Evolutionary conservation across 1,140 invertebrate genomes (phyloP).

Genomic region (Drosophila lini): DNA sequence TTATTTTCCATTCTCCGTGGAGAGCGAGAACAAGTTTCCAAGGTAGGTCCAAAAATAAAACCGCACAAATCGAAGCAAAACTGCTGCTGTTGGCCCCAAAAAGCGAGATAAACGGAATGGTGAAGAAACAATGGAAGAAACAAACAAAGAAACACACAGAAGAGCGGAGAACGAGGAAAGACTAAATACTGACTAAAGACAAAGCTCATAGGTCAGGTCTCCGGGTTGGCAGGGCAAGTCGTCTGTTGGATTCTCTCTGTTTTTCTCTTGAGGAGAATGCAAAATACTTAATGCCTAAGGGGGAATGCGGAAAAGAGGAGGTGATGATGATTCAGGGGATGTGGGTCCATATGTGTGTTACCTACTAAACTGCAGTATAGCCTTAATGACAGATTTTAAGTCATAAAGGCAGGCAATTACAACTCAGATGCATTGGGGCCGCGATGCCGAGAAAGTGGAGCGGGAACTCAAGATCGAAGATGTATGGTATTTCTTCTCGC

Average conservation of each 20-base stretch:
- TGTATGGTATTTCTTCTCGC: not conserved
- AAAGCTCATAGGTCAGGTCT: conserved; percentile 75
- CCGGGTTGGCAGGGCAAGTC: conserved; percentile 62
- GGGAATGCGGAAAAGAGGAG: conserved; percentile 1
- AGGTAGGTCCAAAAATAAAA: conserved; percentile 43
- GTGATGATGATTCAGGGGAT: not conserved
- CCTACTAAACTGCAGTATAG: conserved; percentile 39
- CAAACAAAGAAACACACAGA: conserved; percentile 31
- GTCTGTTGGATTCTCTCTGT: conserved; percentile 35
- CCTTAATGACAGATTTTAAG: conserved; percentile 42
- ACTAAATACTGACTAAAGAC: conserved; percentile 19
- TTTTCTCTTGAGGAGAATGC: conserved; percentile 11
- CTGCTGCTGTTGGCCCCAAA: conserved; percentile 12
- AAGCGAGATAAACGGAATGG: conserved; percentile 33
- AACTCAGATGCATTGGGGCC: conserved; percentile 24
- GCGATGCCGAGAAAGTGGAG: conserved; percentile 29
- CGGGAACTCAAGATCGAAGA: not conserved
- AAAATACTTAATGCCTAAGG: not conserved
- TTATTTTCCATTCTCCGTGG: conserved; percentile 36
- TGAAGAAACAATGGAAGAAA: conserved; percentile 39
- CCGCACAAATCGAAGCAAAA: conserved; percentile 43
- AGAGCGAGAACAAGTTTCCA: conserved; percentile 41
- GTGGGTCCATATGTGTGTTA: conserved; percentile 33
- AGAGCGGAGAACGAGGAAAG: conserved; percentile 21
- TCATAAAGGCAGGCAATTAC: conserved; percentile 38